These are phyloP conservation scores for Gambusia holbrooki DNA, from an alignment of 2,113 vertebrate species.

Conservation along the genomic window DNA sequence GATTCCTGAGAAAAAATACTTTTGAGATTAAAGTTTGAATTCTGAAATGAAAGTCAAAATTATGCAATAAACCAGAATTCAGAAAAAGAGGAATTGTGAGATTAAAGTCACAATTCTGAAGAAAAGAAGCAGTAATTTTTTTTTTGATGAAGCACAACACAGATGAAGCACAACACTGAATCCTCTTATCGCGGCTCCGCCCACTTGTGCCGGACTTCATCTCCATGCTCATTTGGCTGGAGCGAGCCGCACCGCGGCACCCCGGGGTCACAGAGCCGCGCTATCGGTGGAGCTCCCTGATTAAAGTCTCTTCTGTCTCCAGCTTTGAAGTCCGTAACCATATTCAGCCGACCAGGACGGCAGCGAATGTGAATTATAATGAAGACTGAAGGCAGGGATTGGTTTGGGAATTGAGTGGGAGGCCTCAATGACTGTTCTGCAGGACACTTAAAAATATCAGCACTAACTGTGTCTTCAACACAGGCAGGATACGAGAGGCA, in stretches of 20 bases:
- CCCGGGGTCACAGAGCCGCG: slow-evolving; percentile 34
- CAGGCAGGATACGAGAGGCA: background rate
- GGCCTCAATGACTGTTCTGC: background rate
- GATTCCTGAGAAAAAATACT: no score
- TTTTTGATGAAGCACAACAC: background rate
- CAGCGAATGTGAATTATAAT: slow-evolving; percentile 43
- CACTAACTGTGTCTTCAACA: background rate
- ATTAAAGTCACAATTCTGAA: no score
- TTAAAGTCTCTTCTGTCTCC: slow-evolving; percentile 50
- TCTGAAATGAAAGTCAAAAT: no score
- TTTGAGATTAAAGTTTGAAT: no score
- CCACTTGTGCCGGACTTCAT: slow-evolving; percentile 26
- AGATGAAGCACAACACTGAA: background rate
- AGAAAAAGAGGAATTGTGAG: no score
- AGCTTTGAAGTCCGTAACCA: slow-evolving; percentile 60
- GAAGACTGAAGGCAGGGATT: slow-evolving; percentile 43
- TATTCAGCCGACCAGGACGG: slow-evolving; percentile 45
- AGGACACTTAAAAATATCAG: background rate
- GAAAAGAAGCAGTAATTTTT: no score
- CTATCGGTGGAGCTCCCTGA: slow-evolving; percentile 33
- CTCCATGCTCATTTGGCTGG: slow-evolving; percentile 47
- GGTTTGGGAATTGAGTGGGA: slow-evolving; percentile 20
- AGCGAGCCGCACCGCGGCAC: slow-evolving; percentile 21
- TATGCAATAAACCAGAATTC: no score
- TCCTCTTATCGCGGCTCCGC: slow-evolving; percentile 5